Conservation (phyloP, 2,888 invertebrate genomes). For the Drosophila antonietae region DNA sequence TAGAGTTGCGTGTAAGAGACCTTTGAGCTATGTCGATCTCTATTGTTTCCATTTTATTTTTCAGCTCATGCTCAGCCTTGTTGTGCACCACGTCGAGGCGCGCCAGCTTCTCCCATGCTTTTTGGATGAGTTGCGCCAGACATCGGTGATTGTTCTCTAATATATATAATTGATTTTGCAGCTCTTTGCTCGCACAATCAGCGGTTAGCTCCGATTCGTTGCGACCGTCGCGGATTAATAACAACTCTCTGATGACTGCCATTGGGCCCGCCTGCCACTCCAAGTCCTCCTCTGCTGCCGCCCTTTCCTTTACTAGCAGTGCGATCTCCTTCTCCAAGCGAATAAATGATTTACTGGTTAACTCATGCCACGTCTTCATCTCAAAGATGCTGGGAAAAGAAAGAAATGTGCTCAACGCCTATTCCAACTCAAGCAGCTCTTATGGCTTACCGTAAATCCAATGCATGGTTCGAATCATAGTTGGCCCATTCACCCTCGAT, state of each 20-base stretch:
- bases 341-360: conserved; percentile 86
- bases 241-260: conserved; percentile 89
- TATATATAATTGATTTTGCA: conserved; percentile 91
- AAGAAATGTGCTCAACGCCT: not conserved
- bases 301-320: conserved; percentile 89
- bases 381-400: conserved; percentile 85
- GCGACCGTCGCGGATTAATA: conserved; percentile 91
- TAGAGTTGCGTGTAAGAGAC: conserved; percentile 90
- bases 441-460: conserved; percentile 86
- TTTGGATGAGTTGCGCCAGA: conserved; percentile 90
- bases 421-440: not conserved
- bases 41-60: conserved; percentile 92
- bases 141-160: conserved; percentile 90
- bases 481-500: conserved; percentile 92
- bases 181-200: conserved; percentile 90
- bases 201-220: conserved; percentile 90
- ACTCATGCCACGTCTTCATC: conserved; percentile 86
- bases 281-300: conserved; percentile 89
- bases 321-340: conserved; percentile 88
- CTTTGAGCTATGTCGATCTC: conserved; percentile 91
- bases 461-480: conserved; percentile 90
- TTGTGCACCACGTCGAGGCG: conserved; percentile 85
- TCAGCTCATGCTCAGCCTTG: conserved; percentile 89
- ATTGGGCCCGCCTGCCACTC: conserved; percentile 89
- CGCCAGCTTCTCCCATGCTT: conserved; percentile 88